phyloP scores from a whole-genome alignment of 1,140 invertebrate genomes.

The Euwallacea fornicatus region DNA sequence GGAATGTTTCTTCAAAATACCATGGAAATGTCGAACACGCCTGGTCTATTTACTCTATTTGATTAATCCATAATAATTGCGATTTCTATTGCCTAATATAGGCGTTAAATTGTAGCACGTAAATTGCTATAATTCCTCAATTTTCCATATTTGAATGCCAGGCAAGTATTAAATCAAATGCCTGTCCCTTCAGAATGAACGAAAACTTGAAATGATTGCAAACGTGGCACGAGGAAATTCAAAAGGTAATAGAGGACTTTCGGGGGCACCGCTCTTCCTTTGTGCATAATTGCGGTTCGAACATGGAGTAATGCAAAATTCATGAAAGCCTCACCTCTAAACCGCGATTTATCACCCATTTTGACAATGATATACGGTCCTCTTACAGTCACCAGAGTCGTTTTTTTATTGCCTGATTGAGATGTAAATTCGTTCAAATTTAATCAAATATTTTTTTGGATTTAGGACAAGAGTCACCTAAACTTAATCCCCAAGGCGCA shows the following conservation, averaged over 20 bases:
- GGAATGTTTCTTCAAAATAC: background rate
- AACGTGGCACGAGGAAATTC: conserved; percentile 25
- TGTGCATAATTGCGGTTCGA: conserved; percentile 39
- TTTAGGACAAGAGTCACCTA: background rate
- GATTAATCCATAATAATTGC: background rate
- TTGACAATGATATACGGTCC: conserved; percentile 33
- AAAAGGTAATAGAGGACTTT: conserved; percentile 33
- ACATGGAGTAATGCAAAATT: conserved; percentile 37
- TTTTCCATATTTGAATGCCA: background rate
- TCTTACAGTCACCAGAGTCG: background rate
- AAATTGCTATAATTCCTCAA: no score
- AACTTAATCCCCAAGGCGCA: background rate
- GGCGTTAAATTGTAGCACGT: no score
- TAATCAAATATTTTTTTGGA: no score
- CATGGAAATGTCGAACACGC: conserved; percentile 1
- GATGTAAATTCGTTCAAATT: no score
- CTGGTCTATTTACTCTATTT: background rate
- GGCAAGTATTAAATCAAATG: background rate
- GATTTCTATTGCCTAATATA: background rate
- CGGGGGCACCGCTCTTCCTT: conserved; percentile 18
- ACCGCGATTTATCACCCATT: conserved; percentile 38
- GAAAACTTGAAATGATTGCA: conserved; percentile 1
- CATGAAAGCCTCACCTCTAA: conserved; percentile 40
- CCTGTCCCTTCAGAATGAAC: background rate
- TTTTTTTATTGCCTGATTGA: background rate